A percentile compares a stretch with the other conserved stretches of the same genome.
Evolutionary conservation across 2,113 vertebrate genomes (phyloP).

Genomic region (Sinocyclocheilus anshuiensis): DNA sequence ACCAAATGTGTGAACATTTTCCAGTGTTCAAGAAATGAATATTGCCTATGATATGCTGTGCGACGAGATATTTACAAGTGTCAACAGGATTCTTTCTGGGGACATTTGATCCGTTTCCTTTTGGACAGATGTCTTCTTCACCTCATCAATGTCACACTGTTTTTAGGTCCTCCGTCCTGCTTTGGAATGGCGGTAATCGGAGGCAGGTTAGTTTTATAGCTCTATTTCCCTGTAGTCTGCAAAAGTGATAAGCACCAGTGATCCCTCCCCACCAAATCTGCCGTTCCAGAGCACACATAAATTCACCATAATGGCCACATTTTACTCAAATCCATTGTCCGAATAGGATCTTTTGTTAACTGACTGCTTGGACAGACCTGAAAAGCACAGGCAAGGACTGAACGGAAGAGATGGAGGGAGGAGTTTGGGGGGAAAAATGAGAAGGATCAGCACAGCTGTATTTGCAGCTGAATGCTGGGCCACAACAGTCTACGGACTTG

Average conservation of each 20-base stretch:
- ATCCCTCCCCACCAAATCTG: constrained; percentile 58
- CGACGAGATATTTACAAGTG: constrained; percentile 13
- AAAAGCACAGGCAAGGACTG: not conserved
- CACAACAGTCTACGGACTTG: constrained; percentile 66
- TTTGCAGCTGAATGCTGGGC: constrained; percentile 67
- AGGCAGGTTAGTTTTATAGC: constrained; percentile 51
- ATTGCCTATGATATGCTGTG: not conserved
- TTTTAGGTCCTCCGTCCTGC: not conserved
- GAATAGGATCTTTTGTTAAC: constrained; percentile 66
- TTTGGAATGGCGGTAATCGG: constrained; percentile 23
- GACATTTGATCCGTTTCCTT: not conserved
- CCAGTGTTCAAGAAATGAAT: not conserved
- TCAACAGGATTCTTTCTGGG: constrained; percentile 20
- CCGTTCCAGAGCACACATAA: constrained; percentile 61
- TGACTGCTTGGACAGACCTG: constrained; percentile 60
- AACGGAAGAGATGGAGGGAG: constrained; percentile 32
- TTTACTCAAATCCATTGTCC: constrained; percentile 68
- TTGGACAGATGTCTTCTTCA: constrained; percentile 25
- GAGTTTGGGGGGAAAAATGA: constrained; percentile 10
- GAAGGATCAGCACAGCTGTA: constrained; percentile 67
- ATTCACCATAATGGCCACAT: constrained; percentile 69
- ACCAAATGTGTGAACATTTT: not conserved
- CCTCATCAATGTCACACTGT: constrained; percentile 15
- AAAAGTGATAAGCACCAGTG: constrained; percentile 56
- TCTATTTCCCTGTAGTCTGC: constrained; percentile 57